phyloP scores from a whole-genome alignment of 2,888 invertebrate genomes.

The Lucinisca nassula region DNA sequence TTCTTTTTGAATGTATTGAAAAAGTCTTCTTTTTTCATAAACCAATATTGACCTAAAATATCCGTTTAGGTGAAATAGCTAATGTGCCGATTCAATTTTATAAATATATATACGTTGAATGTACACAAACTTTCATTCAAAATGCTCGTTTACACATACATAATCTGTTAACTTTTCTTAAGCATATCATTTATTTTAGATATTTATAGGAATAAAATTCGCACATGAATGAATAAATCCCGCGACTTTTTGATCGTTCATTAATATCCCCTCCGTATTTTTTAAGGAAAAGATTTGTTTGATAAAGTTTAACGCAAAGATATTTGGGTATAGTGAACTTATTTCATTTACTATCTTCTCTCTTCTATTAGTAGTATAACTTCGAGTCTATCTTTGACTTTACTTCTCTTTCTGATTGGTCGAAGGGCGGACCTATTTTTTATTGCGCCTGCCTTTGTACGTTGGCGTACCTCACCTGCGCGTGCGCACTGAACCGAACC shows the following conservation, averaged over 20 bases:
- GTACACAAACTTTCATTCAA: slow-evolving; percentile 12
- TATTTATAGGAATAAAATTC: not conserved
- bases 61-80: not conserved
- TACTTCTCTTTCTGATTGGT: slow-evolving; percentile 37
- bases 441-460: slow-evolving; percentile 2
- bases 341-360: not conserved
- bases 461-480: slow-evolving; percentile 23
- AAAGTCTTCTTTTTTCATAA: not conserved
- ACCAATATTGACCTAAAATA: slow-evolving; percentile 16
- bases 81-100: slow-evolving; percentile 1
- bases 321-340: not conserved
- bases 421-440: slow-evolving; percentile 31
- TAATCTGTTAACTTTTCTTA: slow-evolving; percentile 15
- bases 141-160: not conserved
- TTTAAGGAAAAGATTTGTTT: not conserved
- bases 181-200: slow-evolving; percentile 9
- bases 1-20: too few species aligned
- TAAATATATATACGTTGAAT: not conserved
- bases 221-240: slow-evolving; percentile 17
- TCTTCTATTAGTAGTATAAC: not conserved
- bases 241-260: slow-evolving; percentile 5
- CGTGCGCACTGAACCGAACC: slow-evolving; percentile 16
- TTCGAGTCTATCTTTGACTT: not conserved
- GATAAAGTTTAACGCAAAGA: not conserved
- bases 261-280: slow-evolving; percentile 1